Evolutionary conservation across 2,797 vertebrate species (phyloP), one percentile per base, ranked within the genome.

Genomic region (Xiphorhynchus erythropygius): DNA sequence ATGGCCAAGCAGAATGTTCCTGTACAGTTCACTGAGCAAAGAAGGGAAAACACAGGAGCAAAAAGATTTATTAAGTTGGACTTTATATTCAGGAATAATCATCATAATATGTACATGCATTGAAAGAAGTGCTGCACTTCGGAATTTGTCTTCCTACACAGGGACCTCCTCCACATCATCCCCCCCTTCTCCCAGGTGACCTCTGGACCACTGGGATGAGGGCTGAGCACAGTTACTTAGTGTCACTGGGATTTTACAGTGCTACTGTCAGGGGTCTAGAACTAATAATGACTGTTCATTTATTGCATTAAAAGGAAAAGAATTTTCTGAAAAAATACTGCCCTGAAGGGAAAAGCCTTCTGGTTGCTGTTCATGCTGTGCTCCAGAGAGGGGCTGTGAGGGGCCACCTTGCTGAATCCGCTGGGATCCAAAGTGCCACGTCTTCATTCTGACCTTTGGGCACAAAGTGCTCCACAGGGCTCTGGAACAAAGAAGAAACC

Each of bases 11-110:
- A 84, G 88, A 90, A 93, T 83, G 81, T 70, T 95, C 70, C 88
- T 90, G 42, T 52, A 63, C 83, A 89, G 88, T 90, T 94, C 92
- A 87, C 65, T 62, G 65, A 88, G 69, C 93, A 94, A 69, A 57
- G 87, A 59, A 93, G 56, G 52, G 64, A 81, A 95, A 90, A 92
- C 4, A 30, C 77, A 85, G 68, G 86, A 96, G 90, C 79, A 69
- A 60, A 64, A 78, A 76, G 55, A 95, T 93, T 93, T 96, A 92
- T 89, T 62, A 71, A 85, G 44, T 68, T 92, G 82, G 81, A 62
- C 65, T 77, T 95, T 69, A 81, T 55, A 50, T 42, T 74, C 56
- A 91, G 62, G 67, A 89, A 84, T 90, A 57, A 73, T 90, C 52
- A 84, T 62, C 81, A 33, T 74, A 94, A 94, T 50, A 56, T 7